A percentile compares a stretch with the other conserved stretches of the same genome.
phyloP scores from a whole-genome alignment of 2,113 vertebrate species.

The Suricata suricatta region DNA sequence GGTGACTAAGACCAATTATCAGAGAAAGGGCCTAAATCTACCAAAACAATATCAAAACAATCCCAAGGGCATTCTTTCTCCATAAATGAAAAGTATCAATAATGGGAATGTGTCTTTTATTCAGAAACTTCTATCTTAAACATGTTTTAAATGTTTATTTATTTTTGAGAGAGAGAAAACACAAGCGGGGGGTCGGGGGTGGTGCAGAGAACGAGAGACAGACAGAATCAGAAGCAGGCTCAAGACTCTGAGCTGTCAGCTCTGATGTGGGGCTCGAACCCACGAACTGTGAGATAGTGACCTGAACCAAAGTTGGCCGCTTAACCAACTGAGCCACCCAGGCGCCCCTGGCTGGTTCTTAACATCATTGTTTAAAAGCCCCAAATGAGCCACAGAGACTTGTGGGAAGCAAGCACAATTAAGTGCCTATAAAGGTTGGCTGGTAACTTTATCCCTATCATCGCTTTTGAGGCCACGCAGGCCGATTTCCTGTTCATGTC shows the following conservation, averaged over 20 bases:
- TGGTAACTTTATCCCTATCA: neutral
- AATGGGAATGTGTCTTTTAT: slow-evolving; percentile 15
- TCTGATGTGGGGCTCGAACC: accelerated
- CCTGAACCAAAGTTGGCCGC: neutral
- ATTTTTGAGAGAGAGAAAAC: neutral
- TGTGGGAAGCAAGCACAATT: neutral
- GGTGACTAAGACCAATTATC: neutral
- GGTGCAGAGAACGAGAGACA: neutral
- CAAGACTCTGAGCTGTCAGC: neutral
- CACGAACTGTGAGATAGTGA: neutral
- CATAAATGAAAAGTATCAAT: neutral
- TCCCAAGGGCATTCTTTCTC: neutral
- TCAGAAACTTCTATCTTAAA: neutral
- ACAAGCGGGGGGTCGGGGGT: no score
- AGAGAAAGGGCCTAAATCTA: neutral
- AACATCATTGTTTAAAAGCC: neutral
- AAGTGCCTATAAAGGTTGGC: neutral
- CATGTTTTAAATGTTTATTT: neutral
- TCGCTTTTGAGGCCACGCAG: neutral
- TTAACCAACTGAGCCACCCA: neutral
- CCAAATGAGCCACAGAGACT: neutral
- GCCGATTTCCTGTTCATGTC: neutral
- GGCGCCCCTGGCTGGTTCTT: neutral
- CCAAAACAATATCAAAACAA: neutral
- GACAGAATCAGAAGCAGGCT: neutral